phyloP scores from a whole-genome alignment of 92 coral and sea anemone species.

The Pocillopora grandis region DNA sequence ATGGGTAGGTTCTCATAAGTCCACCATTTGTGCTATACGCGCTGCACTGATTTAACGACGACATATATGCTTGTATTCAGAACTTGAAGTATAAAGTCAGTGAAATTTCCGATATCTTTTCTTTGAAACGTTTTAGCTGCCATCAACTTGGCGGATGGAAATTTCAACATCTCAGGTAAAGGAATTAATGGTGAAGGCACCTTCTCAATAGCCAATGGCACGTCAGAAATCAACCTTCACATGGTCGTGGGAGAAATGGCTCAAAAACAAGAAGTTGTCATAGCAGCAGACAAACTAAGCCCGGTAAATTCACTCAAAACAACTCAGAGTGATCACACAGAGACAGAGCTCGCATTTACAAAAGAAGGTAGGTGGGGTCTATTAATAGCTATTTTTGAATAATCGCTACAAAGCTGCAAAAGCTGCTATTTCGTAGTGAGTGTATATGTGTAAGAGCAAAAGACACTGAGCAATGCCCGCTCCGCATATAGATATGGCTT shows the following conservation, averaged over 20 bases:
- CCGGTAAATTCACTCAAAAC: slow-evolving; percentile 6
- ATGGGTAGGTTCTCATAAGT: too few relatives aligned
- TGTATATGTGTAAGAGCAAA: too few relatives aligned
- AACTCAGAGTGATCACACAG: slow-evolving; percentile 25
- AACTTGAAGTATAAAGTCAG: too few relatives aligned
- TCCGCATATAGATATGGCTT: too few relatives aligned
- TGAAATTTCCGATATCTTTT: neutral
- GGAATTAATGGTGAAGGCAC: slow-evolving; percentile 83
- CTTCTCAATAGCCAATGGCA: slow-evolving; percentile 40
- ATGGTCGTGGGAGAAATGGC: slow-evolving; percentile 50
- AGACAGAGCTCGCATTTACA: slow-evolving; percentile 26
- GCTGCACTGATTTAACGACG: too few relatives aligned
- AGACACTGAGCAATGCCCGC: too few relatives aligned
- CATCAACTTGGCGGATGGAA: slow-evolving; percentile 40
- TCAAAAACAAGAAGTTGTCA: neutral
- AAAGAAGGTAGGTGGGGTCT: slow-evolving; percentile 13
- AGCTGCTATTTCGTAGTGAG: too few relatives aligned
- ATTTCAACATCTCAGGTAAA: slow-evolving; percentile 63
- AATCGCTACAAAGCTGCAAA: too few relatives aligned
- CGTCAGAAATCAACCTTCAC: slow-evolving; percentile 68
- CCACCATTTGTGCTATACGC: too few relatives aligned
- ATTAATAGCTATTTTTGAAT: too few relatives aligned
- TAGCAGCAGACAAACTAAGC: neutral
- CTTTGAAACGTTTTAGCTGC: slow-evolving; percentile 4
- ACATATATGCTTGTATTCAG: too few relatives aligned